Percentiles rank a stretch among this genome's conserved stretches.
phyloP scores from a whole-genome alignment of 1,140 invertebrate genomes.

The Pogonomyrmex californicus region DNA sequence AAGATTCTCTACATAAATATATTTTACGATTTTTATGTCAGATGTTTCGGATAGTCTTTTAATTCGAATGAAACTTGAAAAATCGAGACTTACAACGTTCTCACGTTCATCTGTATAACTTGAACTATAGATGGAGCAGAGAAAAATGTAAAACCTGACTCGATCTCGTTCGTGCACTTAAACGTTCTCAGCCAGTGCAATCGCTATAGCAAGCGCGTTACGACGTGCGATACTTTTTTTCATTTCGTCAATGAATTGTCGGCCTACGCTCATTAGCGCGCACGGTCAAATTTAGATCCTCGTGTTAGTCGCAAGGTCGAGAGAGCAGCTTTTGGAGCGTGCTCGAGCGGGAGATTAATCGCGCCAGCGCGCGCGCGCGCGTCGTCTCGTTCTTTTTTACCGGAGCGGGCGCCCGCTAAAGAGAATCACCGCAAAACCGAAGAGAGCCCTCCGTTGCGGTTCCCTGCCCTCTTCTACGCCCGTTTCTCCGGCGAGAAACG shows the following conservation, averaged over 20 bases:
- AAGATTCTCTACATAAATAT: neutral
- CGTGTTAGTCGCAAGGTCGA: slow-evolving; percentile 47
- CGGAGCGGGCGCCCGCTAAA: slow-evolving; percentile 29
- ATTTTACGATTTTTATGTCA: neutral
- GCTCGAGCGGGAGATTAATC: slow-evolving; percentile 56
- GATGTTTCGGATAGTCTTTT: neutral
- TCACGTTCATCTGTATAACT: neutral
- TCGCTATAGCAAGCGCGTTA: slow-evolving; percentile 39
- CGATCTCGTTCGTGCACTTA: slow-evolving; percentile 15
- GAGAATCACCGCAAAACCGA: slow-evolving; percentile 61
- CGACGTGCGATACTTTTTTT: slow-evolving; percentile 45
- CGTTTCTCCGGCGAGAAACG: slow-evolving; percentile 25
- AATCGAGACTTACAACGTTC: neutral
- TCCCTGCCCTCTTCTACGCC: neutral
- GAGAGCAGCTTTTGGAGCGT: slow-evolving; percentile 49
- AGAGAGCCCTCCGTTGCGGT: slow-evolving; percentile 45
- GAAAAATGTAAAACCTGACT: neutral
- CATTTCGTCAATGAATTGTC: slow-evolving; percentile 40
- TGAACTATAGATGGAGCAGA: neutral
- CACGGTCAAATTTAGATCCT: slow-evolving; percentile 59
- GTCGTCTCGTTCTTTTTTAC: slow-evolving; percentile 13
- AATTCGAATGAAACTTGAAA: slow-evolving; percentile 3
- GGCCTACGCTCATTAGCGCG: slow-evolving; percentile 54
- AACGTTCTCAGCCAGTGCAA: neutral
- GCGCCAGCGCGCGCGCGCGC: slow-evolving; percentile 18